Base-by-base conservation (phyloP, 2,888 invertebrate genomes). In the Diploptera punctata region DNA sequence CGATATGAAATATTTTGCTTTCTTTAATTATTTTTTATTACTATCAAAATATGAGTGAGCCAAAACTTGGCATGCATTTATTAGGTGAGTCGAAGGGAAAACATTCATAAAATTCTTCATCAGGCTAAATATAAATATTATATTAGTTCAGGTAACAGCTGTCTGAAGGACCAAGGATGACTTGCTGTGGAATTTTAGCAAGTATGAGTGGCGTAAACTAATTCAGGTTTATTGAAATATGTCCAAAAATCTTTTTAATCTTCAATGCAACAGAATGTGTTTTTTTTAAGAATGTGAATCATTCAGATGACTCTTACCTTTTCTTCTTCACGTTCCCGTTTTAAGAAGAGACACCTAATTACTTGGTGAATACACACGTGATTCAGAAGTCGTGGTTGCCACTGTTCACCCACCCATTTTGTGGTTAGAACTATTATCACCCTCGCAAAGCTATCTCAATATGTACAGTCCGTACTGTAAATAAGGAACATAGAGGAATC, bases 141-240 rank as follows among this genome's bases (percentile, higher is more conserved):
- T n/a, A 52, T 26, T 31, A 16, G n/a, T 29, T n/a, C 57, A 57
- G 31, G 31, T 57, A 57, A 29, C 57, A 57, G 31, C 29, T 57
- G 57, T 29, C 24, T 3, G 29, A 29, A 33, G 57, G 29, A 16
- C 16, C 24, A 26, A 24, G 21, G 24, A 24, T 52, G 52, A 10
- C 10, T 24, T 52, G 19, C 19, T 52, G 5, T 7, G 21, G 52
- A 52, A 16, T 52, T 52, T 52, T 24, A 52, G 10, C 5, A 52
- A 10, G 24, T 47, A 47, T 47, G n/a, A 47, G 44, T 13, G 18
- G 13, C 44, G 19, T 19, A 19, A n/a, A 52, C 7, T 52, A 10
- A 52, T 7, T 52, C 33, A 10, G 10, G 33, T 33, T n/a, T 33
- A 33, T 33, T 33, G 19, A 52, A 52, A 52, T 10, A 18, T 24